These are phyloP conservation scores for Allacma fusca DNA, from an alignment of 2,888 invertebrate genomes.

Conservation along the genomic window DNA sequence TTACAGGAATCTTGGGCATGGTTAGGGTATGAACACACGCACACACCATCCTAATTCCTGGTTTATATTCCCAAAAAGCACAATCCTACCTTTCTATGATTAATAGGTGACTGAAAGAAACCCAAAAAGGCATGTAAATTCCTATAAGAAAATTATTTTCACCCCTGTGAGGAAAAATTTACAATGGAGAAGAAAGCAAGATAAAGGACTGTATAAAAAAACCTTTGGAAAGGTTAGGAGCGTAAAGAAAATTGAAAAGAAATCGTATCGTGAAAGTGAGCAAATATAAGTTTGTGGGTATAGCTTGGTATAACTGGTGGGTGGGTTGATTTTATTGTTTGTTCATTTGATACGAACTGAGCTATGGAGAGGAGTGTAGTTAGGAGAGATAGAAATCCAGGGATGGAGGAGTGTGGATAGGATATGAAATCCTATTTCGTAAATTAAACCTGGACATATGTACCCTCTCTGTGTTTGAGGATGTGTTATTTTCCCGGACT, in stretches of 20 bases:
- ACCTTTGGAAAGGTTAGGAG: background rate
- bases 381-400: slow-evolving; percentile 45
- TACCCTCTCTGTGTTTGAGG: background rate
- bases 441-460: slow-evolving; percentile 52
- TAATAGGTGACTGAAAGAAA: too few species aligned
- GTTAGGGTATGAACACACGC: slow-evolving; percentile 4
- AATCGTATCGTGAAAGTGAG: slow-evolving; percentile 21
- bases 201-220: background rate
- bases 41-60: background rate
- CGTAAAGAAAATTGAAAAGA: slow-evolving; percentile 32
- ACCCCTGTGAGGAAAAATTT: too few species aligned
- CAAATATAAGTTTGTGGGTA: slow-evolving; percentile 6
- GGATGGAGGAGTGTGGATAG: slow-evolving; percentile 36
- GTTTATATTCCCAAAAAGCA: background rate
- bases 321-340: slow-evolving; percentile 58
- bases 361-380: background rate
- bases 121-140: too few species aligned
- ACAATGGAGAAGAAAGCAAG: background rate
- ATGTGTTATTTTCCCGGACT: background rate
- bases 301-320: slow-evolving; percentile 41
- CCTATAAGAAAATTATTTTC: too few species aligned
- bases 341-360: slow-evolving; percentile 54
- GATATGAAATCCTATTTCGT: slow-evolving; percentile 58
- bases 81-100: background rate
- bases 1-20: background rate